phyloP scores from a whole-genome alignment of 2,113 vertebrate genomes.

The Craseonycteris thonglongyai region DNA sequence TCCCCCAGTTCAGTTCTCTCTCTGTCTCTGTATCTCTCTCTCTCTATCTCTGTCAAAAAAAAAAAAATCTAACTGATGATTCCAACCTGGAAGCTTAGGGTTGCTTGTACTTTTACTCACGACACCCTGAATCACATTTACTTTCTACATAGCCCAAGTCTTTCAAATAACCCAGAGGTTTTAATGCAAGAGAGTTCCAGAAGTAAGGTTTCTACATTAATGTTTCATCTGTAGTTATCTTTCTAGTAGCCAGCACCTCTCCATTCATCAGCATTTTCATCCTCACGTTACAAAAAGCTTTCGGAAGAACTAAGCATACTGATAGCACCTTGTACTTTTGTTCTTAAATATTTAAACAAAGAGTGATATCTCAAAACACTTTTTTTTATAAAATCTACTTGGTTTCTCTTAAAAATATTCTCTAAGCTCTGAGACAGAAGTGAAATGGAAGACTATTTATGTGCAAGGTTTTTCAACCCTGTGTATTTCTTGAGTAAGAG shows the following conservation, averaged over 20 bases:
- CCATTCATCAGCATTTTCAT: not conserved
- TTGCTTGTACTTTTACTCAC: constrained; percentile 33
- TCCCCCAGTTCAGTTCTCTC: too few species aligned
- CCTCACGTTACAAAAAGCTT: not conserved
- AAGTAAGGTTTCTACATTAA: not conserved
- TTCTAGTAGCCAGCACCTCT: not conserved
- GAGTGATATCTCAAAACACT: not conserved
- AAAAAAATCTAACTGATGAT: constrained; percentile 28
- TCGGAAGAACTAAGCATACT: not conserved
- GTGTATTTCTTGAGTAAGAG: not conserved
- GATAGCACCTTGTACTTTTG: not conserved
- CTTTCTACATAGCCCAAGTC: not conserved
- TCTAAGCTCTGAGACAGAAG: not conserved
- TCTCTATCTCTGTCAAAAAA: too few species aligned
- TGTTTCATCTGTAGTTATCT: not conserved
- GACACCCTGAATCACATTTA: not conserved
- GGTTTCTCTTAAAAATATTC: not conserved
- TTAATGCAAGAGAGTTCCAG: not conserved
- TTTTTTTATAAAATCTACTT: not conserved
- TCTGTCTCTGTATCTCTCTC: too few species aligned
- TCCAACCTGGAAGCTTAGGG: constrained; percentile 10
- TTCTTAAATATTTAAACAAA: not conserved
- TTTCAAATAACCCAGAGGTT: constrained; percentile 2
- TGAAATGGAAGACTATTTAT: constrained; percentile 1
- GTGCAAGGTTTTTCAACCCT: not conserved